Evolutionary conservation across 2,113 vertebrate species (phyloP).

Genomic region (Haemorhous mexicanus): DNA sequence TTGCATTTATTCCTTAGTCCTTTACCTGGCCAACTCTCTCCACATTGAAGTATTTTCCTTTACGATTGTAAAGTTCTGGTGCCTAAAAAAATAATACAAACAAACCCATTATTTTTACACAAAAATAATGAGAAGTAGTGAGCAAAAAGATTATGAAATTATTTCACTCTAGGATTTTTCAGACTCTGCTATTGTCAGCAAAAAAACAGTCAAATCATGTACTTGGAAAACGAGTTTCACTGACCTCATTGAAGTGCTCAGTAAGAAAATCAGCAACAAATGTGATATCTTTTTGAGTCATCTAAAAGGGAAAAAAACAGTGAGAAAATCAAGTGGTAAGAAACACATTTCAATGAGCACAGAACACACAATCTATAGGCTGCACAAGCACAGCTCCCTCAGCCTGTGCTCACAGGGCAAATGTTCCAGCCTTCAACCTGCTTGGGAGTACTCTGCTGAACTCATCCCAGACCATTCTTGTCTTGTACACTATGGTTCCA

Average conservation of each 20-base stretch:
- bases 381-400: background rate
- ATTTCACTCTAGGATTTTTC: background rate
- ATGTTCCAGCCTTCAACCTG: background rate
- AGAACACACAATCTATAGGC: background rate
- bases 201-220: background rate
- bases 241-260: slow-evolving; percentile 98
- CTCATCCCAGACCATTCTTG: background rate
- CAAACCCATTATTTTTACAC: background rate
- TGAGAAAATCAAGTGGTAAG: background rate
- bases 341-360: background rate
- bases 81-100: slow-evolving; percentile 75
- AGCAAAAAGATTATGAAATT: background rate
- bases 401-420: background rate
- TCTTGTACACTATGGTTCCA: background rate
- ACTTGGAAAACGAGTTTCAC: background rate
- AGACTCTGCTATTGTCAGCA: background rate
- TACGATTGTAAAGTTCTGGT: slow-evolving; percentile 93
- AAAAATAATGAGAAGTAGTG: background rate
- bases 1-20: background rate
- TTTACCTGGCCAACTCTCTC: slow-evolving; percentile 96
- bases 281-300: slow-evolving; percentile 97
- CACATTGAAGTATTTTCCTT: slow-evolving; percentile 98
- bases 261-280: slow-evolving; percentile 98
- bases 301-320: slow-evolving; percentile 67
- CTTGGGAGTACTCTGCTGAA: background rate